These are phyloP conservation scores for Drosophila lutescens DNA, from an alignment of 2,888 invertebrate genomes.

Conservation along the genomic window DNA sequence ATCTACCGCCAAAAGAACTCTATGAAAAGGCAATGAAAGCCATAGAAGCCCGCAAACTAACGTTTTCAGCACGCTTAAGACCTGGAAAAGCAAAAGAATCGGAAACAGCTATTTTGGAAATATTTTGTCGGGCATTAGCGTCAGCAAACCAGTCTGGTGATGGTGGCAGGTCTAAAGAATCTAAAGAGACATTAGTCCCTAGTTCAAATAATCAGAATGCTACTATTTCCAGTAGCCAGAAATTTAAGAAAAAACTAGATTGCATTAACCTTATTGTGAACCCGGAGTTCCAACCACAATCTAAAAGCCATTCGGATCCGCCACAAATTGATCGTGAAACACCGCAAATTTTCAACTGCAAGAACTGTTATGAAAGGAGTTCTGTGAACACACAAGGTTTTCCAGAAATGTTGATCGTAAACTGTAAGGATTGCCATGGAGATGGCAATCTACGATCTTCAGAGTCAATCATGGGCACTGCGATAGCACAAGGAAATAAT, in stretches of 20 bases:
- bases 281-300: not conserved
- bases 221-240: too few species aligned
- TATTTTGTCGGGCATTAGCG: not conserved
- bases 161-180: not conserved
- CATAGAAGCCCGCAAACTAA: not conserved
- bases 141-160: not conserved
- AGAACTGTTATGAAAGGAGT: not conserved
- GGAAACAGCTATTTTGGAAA: constrained; percentile 7
- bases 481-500: not conserved
- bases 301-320: not conserved
- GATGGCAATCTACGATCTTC: not conserved
- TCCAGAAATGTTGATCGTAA: not conserved
- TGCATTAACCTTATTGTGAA: not conserved
- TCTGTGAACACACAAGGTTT: not conserved
- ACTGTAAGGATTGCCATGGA: not conserved
- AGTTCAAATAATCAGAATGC: not conserved
- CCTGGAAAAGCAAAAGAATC: not conserved
- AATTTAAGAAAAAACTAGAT: not conserved
- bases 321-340: not conserved
- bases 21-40: not conserved
- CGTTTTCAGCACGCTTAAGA: not conserved
- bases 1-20: not conserved
- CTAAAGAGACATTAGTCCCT: too few species aligned
- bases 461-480: not conserved
- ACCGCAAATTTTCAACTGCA: constrained; percentile 5